Evolutionary conservation across 2,797 vertebrate species (phyloP), one percentile per base, ranked within the genome.

Genomic region (Trachops cirrhosus): DNA sequence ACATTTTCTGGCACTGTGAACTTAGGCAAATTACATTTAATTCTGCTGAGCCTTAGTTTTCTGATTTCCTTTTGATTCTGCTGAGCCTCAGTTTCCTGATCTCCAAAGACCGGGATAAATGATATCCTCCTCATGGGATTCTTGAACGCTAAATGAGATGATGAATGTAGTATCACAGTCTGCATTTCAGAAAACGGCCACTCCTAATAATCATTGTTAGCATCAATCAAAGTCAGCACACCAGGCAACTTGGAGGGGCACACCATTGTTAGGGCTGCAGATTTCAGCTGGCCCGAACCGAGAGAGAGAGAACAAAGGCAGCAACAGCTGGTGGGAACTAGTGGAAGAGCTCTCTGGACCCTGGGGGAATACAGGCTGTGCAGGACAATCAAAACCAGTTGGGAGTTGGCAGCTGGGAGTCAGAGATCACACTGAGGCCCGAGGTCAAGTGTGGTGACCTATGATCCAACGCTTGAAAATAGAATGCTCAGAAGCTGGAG

Each of bases 371-470:
- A 57, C 32, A 95, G 91, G 86, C 79, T 79, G 52, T 68, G 44
- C 46, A 87, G 73, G 85, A 80, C 86, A 96, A 95, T 94, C 92
- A 94, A 91, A 96, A 78, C 46, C 64, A 94, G 85, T 73, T 90
- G 71, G 79, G 64, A 57, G 84, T 32, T 93, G 29, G 39, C 67
- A 92, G 34, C 34, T 68, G 82, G 22, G 62, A 84, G 54, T 88
- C 87, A 77, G 74, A 71, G 79, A 82, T 93, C 86, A 74, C 12
- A 19, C 10, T 29, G 78, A 93, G 46, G 75, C 18, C 78, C 64
- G n/a, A 95, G 93, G 88, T 96, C 96, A 97, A 97, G 85, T 91
- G 78, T 91, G 86, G 68, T 22, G 89, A 94, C 82, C 89, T 86
- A 46, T 95, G 84, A 83, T 64, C 86, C 67, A 92, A 97, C 78